Evolutionary conservation across 2,888 invertebrate species (phyloP), one percentile per base, ranked within the genome.

Genomic region (Noctua comes): DNA sequence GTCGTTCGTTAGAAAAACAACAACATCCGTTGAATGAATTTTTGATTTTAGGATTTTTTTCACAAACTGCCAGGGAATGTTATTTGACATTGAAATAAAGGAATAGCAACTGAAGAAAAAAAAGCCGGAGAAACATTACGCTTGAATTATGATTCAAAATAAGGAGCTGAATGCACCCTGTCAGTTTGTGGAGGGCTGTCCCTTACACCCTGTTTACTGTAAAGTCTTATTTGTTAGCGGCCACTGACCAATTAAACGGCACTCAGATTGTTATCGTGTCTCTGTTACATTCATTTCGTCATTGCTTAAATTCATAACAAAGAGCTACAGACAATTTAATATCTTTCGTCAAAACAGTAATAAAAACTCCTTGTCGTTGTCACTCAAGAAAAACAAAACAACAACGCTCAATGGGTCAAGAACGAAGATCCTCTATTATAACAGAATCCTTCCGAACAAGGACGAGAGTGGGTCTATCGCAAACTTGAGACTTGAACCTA

Each of bases 341-440:
- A 24, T 74, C 21, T 54, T 73, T 82, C 6, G 21, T 21, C 51
- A 59, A 76, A 76, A 62, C 66, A 82, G 24, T 54, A 80, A 80
- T 62, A 76, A 80, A 80, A 76, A 43, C 7, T 62, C 62, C 51
- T 57, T 36, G 40, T n/a, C 43, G 24, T 70, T 66, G 54, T 54
- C 21, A 46, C 31, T 57, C 27, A 84, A 74, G 27, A 48, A 74
- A 68, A 78, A 74, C 59, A 74, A 85, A 86, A 76, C 68, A 78
- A 77, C 59, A 78, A 31, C 40, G 36, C 24, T 62, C n/a, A 77
- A 69, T 79, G 36, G 76, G 76, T 83, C 83, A 76, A 86, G 73
- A 65, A 70, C 64, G 16, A 18, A 36, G 18, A 70, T 68, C 70
- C n/a, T 66, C 48, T 43, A 86, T 86, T 70, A 87, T 68, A 77